A percentile compares a stretch with the other conserved stretches of the same genome.
These are phyloP conservation scores for Stictonetta naevosa DNA, from an alignment of 2,113 vertebrate species.

Conservation along the genomic window DNA sequence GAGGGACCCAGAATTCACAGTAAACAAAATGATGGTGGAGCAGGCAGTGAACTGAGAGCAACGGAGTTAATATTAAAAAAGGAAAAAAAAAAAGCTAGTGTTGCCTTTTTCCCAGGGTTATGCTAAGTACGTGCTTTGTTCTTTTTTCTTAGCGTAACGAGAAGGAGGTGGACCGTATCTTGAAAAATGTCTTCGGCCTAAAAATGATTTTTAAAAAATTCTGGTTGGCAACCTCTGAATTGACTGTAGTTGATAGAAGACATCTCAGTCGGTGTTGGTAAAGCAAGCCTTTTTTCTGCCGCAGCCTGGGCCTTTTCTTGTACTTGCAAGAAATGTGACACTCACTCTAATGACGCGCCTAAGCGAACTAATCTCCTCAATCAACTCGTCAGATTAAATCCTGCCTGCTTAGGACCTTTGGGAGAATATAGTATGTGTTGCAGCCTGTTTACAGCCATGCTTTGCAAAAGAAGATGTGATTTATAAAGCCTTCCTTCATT, in stretches of 20 bases:
- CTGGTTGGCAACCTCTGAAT: not conserved
- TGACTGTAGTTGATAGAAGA: not conserved
- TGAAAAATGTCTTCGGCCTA: not conserved
- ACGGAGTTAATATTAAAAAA: not conserved
- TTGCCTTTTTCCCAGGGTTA: not conserved
- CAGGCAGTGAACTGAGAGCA: not conserved
- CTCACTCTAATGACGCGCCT: slow-evolving; percentile 35
- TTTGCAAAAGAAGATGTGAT: not conserved
- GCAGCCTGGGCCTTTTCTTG: not conserved
- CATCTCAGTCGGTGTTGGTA: not conserved
- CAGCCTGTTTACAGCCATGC: not conserved
- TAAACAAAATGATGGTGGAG: not conserved
- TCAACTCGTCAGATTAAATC: slow-evolving; percentile 15
- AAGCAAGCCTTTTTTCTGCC: not conserved
- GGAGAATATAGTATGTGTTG: not conserved
- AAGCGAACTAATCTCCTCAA: slow-evolving; percentile 43
- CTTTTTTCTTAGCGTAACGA: not conserved
- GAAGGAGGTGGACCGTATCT: not conserved
- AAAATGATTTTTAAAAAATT: not conserved
- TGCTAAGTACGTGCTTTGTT: not conserved
- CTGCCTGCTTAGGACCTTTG: not conserved
- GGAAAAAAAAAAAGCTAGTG: not conserved
- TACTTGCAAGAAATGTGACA: not conserved
- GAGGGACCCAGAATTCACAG: not conserved
- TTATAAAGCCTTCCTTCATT: not conserved